Conservation (phyloP, 2,888 invertebrate species). For the Coecobrya sp. region DNA sequence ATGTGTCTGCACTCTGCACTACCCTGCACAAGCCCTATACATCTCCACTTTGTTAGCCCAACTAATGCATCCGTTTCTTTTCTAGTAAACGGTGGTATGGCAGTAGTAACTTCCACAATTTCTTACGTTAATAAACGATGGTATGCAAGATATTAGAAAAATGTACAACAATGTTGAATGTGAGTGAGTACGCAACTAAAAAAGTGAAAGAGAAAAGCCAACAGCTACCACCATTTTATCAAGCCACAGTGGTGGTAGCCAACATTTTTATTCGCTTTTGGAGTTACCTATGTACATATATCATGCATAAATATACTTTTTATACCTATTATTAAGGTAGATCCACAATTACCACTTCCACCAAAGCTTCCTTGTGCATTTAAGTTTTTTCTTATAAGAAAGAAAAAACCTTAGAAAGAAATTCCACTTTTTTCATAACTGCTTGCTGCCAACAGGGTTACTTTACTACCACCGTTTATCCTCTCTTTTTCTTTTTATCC, state of each 20-base stretch:
- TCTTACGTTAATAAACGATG: neutral
- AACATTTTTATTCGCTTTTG: constrained; percentile 33
- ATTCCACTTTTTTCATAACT: constrained; percentile 74
- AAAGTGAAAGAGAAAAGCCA: neutral
- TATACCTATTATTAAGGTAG: neutral
- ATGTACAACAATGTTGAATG: constrained; percentile 46
- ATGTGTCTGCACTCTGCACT: neutral
- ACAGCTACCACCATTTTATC: constrained; percentile 23
- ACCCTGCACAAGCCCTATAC: neutral
- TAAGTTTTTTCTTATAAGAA: neutral
- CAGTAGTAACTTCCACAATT: constrained; percentile 25
- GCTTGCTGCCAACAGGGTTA: constrained; percentile 44
- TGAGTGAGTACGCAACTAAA: neutral
- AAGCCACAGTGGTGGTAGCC: neutral
- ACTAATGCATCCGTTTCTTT: constrained; percentile 36
- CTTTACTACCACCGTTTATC: constrained; percentile 61
- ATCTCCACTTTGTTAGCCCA: constrained; percentile 31
- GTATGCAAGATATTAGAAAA: constrained; percentile 35
- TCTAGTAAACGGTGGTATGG: neutral
- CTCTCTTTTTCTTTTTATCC: constrained; percentile 18
- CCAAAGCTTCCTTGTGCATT: neutral
- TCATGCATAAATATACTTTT: neutral
- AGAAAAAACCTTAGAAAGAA: constrained; percentile 65
- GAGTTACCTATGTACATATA: neutral
- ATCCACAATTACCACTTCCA: neutral